Percentiles rank a stretch among this genome's conserved stretches.
Evolutionary conservation across 2,888 invertebrate genomes (phyloP).

Genomic region (Lamellibrachia satsuma): DNA sequence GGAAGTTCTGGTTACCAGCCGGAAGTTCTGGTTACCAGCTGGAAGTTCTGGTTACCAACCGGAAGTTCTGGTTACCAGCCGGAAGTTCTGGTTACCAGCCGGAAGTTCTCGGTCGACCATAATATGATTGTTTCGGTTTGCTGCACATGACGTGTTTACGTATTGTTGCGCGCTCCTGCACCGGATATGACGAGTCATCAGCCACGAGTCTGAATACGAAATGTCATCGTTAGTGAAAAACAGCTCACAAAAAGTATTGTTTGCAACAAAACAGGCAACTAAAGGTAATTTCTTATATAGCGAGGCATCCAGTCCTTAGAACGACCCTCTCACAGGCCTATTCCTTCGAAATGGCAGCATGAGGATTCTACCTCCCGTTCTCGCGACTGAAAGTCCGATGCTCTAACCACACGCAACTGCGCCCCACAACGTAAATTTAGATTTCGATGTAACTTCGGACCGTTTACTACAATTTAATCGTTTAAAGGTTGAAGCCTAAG

Average conservation of each 20-base stretch:
- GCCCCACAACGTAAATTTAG: background rate
- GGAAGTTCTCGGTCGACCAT: background rate
- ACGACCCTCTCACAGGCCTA: too few species aligned
- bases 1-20: too few species aligned
- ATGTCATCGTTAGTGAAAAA: background rate
- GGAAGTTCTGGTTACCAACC: too few species aligned
- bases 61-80: too few species aligned
- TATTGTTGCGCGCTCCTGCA: background rate
- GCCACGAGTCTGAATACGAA: background rate
- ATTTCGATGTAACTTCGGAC: background rate
- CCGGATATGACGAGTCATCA: constrained; percentile 6
- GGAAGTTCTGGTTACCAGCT: too few species aligned
- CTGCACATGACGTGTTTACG: background rate
- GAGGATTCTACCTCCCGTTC: too few species aligned
- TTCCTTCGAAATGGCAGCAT: too few species aligned
- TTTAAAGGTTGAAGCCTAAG: background rate
- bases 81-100: background rate
- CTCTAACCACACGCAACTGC: too few species aligned
- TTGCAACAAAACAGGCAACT: background rate
- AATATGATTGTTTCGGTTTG: background rate
- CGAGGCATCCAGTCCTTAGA: too few species aligned
- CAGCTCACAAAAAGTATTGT: background rate
- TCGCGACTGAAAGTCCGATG: too few species aligned
- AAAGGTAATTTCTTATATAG: too few species aligned
- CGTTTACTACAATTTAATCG: background rate